These are phyloP conservation scores for Syngnathus rostellatus DNA, from an alignment of 2,797 vertebrate species.

Conservation along the genomic window DNA sequence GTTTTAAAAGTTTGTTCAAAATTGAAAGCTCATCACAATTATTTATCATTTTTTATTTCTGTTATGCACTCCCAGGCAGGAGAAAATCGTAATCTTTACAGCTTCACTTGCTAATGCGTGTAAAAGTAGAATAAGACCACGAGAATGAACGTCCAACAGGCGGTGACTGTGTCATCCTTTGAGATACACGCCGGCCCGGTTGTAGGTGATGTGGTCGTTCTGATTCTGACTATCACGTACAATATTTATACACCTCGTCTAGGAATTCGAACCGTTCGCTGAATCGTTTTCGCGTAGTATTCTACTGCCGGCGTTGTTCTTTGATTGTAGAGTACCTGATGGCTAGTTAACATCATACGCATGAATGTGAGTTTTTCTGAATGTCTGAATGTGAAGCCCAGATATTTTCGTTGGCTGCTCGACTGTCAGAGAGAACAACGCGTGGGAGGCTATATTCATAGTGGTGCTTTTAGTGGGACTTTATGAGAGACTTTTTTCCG, in stretches of 20 bases:
- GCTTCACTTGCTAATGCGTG: too few relatives aligned
- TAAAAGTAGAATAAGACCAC: too few relatives aligned
- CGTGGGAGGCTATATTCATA: constrained; percentile 71
- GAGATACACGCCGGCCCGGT: too few relatives aligned
- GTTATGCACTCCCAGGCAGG: too few relatives aligned
- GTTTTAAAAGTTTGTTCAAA: not conserved
- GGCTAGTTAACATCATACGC: constrained; percentile 6
- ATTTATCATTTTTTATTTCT: not conserved
- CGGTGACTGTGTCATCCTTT: too few relatives aligned
- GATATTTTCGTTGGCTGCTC: constrained; percentile 59
- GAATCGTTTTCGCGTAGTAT: not conserved
- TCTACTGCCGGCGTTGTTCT: not conserved
- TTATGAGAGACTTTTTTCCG: constrained; percentile 74
- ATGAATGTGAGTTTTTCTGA: constrained; percentile 15
- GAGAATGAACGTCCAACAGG: too few relatives aligned
- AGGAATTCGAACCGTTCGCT: not conserved
- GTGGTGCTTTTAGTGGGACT: constrained; percentile 71
- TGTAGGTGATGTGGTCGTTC: too few relatives aligned
- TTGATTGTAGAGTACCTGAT: not conserved
- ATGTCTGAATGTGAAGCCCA: constrained; percentile 49
- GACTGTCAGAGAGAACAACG: constrained; percentile 60
- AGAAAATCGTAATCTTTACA: too few relatives aligned
- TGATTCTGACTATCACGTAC: too few relatives aligned
- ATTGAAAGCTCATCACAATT: not conserved
- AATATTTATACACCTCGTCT: too few relatives aligned